These are phyloP conservation scores for Argyresthia goedartella DNA, from an alignment of 2,888 invertebrate species.

Conservation along the genomic window DNA sequence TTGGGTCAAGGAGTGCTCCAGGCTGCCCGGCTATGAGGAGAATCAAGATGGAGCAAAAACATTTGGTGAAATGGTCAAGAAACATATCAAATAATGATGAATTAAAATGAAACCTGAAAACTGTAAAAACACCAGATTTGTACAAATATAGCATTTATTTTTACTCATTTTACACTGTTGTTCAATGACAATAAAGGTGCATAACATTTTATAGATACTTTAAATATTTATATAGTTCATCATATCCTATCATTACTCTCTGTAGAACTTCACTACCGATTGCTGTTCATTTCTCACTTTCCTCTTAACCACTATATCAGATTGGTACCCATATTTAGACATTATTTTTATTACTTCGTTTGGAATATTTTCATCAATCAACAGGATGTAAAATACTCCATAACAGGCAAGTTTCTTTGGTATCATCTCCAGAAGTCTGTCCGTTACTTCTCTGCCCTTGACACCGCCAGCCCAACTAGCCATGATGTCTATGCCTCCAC, in stretches of 20 bases:
- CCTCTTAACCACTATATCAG: slow-evolving; percentile 76
- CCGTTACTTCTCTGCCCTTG: slow-evolving; percentile 82
- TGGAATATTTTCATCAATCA: slow-evolving; percentile 91
- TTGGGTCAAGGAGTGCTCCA: slow-evolving; percentile 71
- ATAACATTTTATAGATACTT: too few species aligned
- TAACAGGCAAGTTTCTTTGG: slow-evolving; percentile 76
- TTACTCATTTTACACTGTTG: too few species aligned
- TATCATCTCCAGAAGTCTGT: slow-evolving; percentile 78
- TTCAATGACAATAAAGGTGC: too few species aligned
- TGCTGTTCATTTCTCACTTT: slow-evolving; percentile 90
- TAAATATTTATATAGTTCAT: too few species aligned
- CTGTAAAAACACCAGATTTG: too few species aligned
- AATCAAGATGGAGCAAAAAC: slow-evolving; percentile 71
- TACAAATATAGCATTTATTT: too few species aligned
- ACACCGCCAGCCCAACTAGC: slow-evolving; percentile 86
- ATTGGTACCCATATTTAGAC: slow-evolving; percentile 66
- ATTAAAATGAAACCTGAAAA: not conserved
- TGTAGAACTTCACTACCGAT: slow-evolving; percentile 78
- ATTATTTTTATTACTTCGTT: slow-evolving; percentile 76
- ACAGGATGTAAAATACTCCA: slow-evolving; percentile 90
- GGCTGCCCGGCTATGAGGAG: slow-evolving; percentile 70
- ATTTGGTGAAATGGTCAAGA: slow-evolving; percentile 70
- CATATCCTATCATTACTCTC: slow-evolving; percentile 9
- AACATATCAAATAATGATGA: slow-evolving; percentile 40
- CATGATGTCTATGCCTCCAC: slow-evolving; percentile 64